phyloP scores from a whole-genome alignment of 2,888 invertebrate genomes.

The Subacronicta megacephala region DNA sequence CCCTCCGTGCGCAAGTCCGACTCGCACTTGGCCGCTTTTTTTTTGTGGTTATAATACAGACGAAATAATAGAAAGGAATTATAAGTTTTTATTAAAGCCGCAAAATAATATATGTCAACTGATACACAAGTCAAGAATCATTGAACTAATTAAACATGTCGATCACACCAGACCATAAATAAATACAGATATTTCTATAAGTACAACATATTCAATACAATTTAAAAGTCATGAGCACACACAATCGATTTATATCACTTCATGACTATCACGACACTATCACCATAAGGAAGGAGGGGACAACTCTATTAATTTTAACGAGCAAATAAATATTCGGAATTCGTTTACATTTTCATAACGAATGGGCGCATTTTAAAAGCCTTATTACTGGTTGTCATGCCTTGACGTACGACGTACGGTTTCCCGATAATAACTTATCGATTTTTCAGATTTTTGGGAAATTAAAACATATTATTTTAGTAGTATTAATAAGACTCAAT shows the following conservation, averaged over 20 bases:
- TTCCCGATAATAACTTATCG: constrained; percentile 67
- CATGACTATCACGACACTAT: constrained; percentile 36
- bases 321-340: constrained; percentile 71
- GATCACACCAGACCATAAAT: constrained; percentile 4
- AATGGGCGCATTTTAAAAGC: constrained; percentile 78
- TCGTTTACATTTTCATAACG: constrained; percentile 74
- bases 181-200: constrained; percentile 4
- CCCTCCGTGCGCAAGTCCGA: too few relatives aligned
- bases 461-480: constrained; percentile 40
- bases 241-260: constrained; percentile 42
- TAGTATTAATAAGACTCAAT: neutral
- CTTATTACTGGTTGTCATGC: constrained; percentile 74
- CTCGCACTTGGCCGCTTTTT: too few relatives aligned
- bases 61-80: too few relatives aligned
- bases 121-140: too few relatives aligned
- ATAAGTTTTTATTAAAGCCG: too few relatives aligned
- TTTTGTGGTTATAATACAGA: too few relatives aligned
- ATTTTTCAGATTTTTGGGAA: constrained; percentile 57
- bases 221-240: constrained; percentile 23
- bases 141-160: neutral
- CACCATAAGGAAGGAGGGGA: constrained; percentile 44
- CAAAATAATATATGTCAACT: too few relatives aligned
- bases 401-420: constrained; percentile 66
- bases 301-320: constrained; percentile 71
- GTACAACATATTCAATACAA: constrained; percentile 9